phyloP scores from a whole-genome alignment of 2,113 vertebrate species.

The Aleadryas rufinucha region DNA sequence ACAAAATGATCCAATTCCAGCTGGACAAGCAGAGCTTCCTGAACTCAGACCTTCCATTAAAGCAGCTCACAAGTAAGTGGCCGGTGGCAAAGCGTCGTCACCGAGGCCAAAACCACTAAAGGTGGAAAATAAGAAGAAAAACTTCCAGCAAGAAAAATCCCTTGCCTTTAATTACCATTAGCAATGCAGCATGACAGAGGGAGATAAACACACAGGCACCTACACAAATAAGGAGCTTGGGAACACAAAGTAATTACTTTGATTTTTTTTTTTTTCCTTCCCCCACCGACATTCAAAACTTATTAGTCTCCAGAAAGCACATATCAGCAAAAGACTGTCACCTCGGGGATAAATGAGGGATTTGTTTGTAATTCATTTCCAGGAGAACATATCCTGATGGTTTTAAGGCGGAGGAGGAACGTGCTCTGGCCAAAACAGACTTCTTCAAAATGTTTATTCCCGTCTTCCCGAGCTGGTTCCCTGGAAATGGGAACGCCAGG shows the following conservation, averaged over 20 bases:
- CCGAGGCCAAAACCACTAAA: background rate
- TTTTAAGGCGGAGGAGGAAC: slow-evolving; percentile 19
- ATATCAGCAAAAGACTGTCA: slow-evolving; percentile 67
- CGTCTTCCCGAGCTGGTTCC: background rate
- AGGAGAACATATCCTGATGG: slow-evolving; percentile 32
- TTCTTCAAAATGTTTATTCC: slow-evolving; percentile 8
- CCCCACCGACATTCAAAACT: slow-evolving; percentile 50
- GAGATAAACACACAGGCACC: slow-evolving; percentile 45
- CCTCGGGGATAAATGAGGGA: slow-evolving; percentile 62
- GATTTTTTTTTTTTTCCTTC: background rate
- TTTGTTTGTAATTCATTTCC: slow-evolving; percentile 67
- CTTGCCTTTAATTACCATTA: slow-evolving; percentile 67
- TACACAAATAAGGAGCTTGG: slow-evolving; percentile 34
- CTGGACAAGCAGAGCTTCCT: background rate
- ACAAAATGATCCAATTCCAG: background rate
- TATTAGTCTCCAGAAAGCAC: slow-evolving; percentile 63
- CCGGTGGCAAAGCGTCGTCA: accelerated
- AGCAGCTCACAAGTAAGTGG: background rate
- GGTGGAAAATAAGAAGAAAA: slow-evolving; percentile 18
- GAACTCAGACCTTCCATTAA: background rate
- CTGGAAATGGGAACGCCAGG: background rate
- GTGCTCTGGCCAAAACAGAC: background rate
- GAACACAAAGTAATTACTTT: slow-evolving; percentile 70
- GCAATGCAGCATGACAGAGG: slow-evolving; percentile 61
- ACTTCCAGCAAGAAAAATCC: slow-evolving; percentile 42